Percentiles rank a stretch among this genome's conserved stretches.
Conservation (phyloP, 2,797 vertebrate species). For the Xenopus petersii region DNA sequence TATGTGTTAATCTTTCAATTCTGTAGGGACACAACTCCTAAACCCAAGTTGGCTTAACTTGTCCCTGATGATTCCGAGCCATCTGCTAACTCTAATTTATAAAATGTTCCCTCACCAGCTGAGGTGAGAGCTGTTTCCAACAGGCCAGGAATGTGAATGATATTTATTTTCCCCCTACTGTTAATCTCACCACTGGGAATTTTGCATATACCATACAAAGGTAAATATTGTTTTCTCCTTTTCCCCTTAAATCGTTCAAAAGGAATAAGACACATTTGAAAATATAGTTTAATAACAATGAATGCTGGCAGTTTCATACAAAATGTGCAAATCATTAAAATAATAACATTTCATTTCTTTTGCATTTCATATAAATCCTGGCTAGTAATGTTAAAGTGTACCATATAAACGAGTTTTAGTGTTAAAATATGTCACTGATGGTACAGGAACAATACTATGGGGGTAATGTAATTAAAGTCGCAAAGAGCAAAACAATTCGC, state of each 20-base stretch:
- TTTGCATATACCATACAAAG: slow-evolving; percentile 16
- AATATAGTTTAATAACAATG: not conserved
- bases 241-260: not conserved
- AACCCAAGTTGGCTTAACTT: slow-evolving; percentile 34
- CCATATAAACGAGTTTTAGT: not conserved
- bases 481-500: too few relatives aligned
- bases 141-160: slow-evolving; percentile 34
- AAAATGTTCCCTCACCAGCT: slow-evolving; percentile 33
- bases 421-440: not conserved
- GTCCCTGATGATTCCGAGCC: slow-evolving; percentile 34
- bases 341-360: not conserved
- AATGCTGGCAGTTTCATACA: too few relatives aligned
- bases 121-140: slow-evolving; percentile 39
- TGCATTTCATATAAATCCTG: not conserved
- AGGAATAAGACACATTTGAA: not conserved
- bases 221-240: slow-evolving; percentile 26
- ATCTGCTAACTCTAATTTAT: slow-evolving; percentile 45
- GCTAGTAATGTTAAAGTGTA: not conserved
- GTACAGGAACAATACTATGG: too few relatives aligned
- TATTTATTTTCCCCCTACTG: slow-evolving; percentile 33
- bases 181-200: slow-evolving; percentile 38
- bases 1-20: slow-evolving; percentile 44
- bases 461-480: too few relatives aligned
- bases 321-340: not conserved
- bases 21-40: slow-evolving; percentile 38